Evolutionary conservation across 2,888 invertebrate genomes (phyloP), one percentile per base, ranked within the genome.

Genomic region (Byasa hedistus): DNA sequence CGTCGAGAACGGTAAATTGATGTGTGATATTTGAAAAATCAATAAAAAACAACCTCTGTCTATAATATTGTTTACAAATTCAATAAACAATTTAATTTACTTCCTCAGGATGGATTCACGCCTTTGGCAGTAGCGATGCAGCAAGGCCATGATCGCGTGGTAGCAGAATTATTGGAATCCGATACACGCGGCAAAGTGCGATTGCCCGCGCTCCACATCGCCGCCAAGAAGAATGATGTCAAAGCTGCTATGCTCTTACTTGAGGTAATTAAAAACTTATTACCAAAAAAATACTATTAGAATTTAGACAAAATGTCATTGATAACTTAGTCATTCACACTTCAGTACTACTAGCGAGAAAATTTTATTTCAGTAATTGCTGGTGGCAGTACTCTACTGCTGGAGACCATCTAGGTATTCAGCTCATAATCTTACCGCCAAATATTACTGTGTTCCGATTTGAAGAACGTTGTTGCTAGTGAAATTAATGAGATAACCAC

Each of bases 71-170:
- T 27, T 5, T 27, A 27, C 27, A 27, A 27, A 27, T 27, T 27
- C 5, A 27, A 27, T 27, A 27, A 27, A 27, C 27, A 4, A 27
- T 27, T 27, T 27, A 27, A 27, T 27, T 4, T 48, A n/a, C n/a
- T 22, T 15, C 7, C 52, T 21, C 85, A 98, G 97, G 99, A 99
- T 89, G 99, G 99, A 4, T 99, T 99, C 90, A 99, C 99, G 23
- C 99, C 99, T 0, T 90, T 99, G 72, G 99, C 99, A 5, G 99
- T 99, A 39, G 99, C 99, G n/a, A 97, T 99, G 95, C 99, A 99
- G 84, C 99, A 99, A 78, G 96, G 96, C 0, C 99, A 99, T 89
- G 99, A 99, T 81, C 96, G 98, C 84, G 98, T 99, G 57, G 99
- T 99, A 1, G 97, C 98, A 1, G 97, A 99, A 23, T 93, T 99